Conservation (phyloP, 1,140 invertebrate species). For the Pemphigus obesinymphae region DNA sequence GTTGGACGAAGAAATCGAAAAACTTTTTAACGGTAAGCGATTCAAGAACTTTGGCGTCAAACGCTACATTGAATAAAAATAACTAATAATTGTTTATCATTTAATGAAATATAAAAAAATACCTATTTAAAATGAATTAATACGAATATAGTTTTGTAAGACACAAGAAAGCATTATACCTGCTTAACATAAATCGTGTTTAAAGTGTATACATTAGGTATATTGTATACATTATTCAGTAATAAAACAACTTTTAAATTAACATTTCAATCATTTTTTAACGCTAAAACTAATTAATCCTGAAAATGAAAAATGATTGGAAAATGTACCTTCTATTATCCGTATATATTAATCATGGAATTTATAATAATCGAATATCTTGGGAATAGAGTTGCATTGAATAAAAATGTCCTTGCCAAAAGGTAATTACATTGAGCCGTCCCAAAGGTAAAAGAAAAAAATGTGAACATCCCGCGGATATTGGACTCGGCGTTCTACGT, state of each 20-base stretch:
- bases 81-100: not conserved
- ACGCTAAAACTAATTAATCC: no score
- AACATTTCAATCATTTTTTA: no score
- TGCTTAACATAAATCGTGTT: no score
- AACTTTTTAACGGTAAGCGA: slow-evolving; percentile 20
- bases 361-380: not conserved
- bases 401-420: not conserved
- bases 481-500: not conserved
- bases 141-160: not conserved
- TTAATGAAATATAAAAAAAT: not conserved
- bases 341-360: no score
- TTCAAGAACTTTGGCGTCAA: not conserved
- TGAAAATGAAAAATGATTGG: no score
- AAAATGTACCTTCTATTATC: no score
- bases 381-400: not conserved
- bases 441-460: not conserved
- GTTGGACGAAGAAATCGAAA: slow-evolving; percentile 9
- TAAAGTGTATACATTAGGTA: no score
- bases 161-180: no score
- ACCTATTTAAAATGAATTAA: no score
- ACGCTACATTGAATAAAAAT: not conserved
- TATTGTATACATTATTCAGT: no score
- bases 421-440: not conserved
- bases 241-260: no score
- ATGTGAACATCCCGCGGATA: not conserved